Conservation (phyloP, 1,140 invertebrate genomes). For the Sitophilus oryzae region DNA sequence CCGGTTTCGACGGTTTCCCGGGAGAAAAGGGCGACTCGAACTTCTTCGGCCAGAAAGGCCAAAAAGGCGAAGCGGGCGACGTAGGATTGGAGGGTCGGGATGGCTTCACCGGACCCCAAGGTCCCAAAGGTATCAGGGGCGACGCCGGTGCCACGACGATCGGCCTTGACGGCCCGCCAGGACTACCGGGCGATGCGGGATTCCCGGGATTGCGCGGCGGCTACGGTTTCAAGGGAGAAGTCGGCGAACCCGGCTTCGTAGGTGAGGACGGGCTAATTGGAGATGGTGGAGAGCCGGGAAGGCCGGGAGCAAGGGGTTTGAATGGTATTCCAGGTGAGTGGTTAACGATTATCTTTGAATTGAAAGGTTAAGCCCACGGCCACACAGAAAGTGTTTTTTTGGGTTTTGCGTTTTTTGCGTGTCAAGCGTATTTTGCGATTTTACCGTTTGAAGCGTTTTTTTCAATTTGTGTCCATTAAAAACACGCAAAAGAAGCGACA, state of each 20-base stretch:
- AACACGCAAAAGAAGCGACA: too few relatives aligned
- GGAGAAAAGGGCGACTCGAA: slow-evolving; percentile 53
- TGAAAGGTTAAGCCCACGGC: not conserved
- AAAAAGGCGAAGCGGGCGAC: slow-evolving; percentile 54
- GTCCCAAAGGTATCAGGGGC: slow-evolving; percentile 20
- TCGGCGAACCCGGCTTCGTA: slow-evolving; percentile 26
- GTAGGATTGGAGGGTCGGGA: slow-evolving; percentile 47
- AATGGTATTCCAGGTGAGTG: slow-evolving; percentile 24
- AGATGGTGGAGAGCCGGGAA: slow-evolving; percentile 23
- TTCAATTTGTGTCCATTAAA: too few relatives aligned
- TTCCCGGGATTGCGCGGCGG: slow-evolving; percentile 49
- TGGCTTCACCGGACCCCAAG: slow-evolving; percentile 36
- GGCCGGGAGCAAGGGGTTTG: slow-evolving; percentile 30
- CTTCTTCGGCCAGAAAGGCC: slow-evolving; percentile 62
- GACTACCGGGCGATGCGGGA: slow-evolving; percentile 60
- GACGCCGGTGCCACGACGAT: slow-evolving; percentile 2
- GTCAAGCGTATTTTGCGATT: too few relatives aligned
- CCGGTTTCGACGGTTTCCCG: slow-evolving; percentile 48
- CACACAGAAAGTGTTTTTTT: too few relatives aligned
- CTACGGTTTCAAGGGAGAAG: slow-evolving; percentile 45
- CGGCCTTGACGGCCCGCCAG: slow-evolving; percentile 30
- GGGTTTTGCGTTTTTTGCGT: too few relatives aligned
- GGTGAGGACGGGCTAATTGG: slow-evolving; percentile 35
- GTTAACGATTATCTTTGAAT: not conserved
- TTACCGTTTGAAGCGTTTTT: too few relatives aligned